Evolutionary conservation across 2,888 invertebrate species (phyloP), one percentile per base, ranked within the genome.

Genomic region (Malthinus seriepunctatus): DNA sequence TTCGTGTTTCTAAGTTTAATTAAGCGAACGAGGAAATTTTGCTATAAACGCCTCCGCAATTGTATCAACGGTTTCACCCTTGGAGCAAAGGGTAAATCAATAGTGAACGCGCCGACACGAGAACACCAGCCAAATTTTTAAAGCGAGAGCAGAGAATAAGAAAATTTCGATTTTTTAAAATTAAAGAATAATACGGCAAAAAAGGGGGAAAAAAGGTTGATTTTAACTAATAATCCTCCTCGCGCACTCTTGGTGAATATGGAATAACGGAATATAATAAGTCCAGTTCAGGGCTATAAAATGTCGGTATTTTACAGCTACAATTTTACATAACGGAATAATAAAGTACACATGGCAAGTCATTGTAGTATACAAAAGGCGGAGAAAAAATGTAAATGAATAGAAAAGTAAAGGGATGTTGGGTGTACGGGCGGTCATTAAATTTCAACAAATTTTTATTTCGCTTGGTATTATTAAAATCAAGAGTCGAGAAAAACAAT

Each of bases 21-120:
- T 58, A 58, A 58, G 58, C 45, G 45, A 58, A 58, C 47, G 52
- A 53, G 58, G 52, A 52, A 57, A 57, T 57, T 57, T 57, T 44
- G 51, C 48, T 42, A 48, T 34, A 52, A 52, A 57, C 48, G 52
- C 48, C 51, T 51, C 15, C 48, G 49, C 53, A 59, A 58, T 58
- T 52, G 15, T 42, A 42, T 23, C 15, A 42, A 42, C 39, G 23
- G 23, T 32, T 49, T 49, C 35, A 38, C 50, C 10, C 31, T 34
- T 47, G 32, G 33, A 23, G 39, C 23, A 23, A 42, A 42, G 39
- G 39, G 39, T 42, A 42, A 42, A 42, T 42, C 39, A 23, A 42
- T 42, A 42, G 39, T 42, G 12, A 42, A 38, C 14, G 39, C 39
- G 39, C 14, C 39, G 12, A 15, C 39, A 15, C 15, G 39, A n/a